Evolutionary conservation across 2,113 vertebrate species (phyloP).

Genomic region (Spilogale gracilis): DNA sequence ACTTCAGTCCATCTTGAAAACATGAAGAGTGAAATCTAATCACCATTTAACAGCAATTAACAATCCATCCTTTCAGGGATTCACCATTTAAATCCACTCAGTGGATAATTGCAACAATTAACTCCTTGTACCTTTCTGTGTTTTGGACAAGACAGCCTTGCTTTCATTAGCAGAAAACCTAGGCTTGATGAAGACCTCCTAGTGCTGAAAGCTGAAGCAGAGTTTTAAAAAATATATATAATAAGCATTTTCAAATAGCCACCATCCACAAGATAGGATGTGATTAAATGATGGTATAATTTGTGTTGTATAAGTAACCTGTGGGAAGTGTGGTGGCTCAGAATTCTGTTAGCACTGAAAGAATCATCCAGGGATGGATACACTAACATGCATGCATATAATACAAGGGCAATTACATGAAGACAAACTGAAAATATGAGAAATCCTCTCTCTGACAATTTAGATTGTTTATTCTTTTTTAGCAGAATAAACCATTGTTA

Average conservation of each 20-base stretch:
- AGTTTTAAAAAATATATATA: neutral
- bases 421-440: neutral
- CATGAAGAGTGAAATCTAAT: constrained; percentile 75
- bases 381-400: accelerated
- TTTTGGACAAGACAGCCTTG: constrained; percentile 49
- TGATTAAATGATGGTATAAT: neutral
- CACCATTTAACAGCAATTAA: constrained; percentile 84
- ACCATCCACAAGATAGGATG: neutral
- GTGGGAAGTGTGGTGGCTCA: neutral
- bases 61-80: constrained; percentile 76
- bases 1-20: constrained; percentile 72
- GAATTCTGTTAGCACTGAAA: neutral
- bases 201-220: neutral
- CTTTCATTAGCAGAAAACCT: constrained; percentile 31
- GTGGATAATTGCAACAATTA: constrained; percentile 84
- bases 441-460: neutral
- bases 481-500: neutral
- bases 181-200: neutral
- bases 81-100: constrained; percentile 73
- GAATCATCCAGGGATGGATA: neutral
- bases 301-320: neutral
- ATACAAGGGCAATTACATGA: neutral
- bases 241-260: neutral
- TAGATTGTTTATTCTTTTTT: neutral
- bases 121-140: constrained; percentile 65